Base-by-base conservation (phyloP, 2,113 vertebrate genomes). In the Nyctibius bracteatus region DNA sequence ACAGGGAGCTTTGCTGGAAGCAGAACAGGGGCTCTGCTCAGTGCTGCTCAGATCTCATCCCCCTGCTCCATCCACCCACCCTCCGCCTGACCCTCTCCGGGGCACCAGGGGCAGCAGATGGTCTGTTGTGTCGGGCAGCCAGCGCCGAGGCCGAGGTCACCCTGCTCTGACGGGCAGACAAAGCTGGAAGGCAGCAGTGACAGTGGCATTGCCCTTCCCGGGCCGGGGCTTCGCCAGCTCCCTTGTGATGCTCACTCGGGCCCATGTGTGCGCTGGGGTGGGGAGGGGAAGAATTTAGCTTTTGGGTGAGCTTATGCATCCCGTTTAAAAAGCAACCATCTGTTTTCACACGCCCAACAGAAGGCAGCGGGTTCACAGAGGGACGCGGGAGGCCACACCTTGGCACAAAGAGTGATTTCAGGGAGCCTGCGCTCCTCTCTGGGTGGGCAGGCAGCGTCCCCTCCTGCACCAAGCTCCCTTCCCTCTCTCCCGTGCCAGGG, bases 281-380 rank as follows among this genome's bases (percentile, higher is more conserved):
- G 49, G 72, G 67, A 82, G 74, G 81, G 77, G 61, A 83, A 24
- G 90, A 92, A 62, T 95, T 94, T 92, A 83, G 92, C 94, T 94
- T 94, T 93, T 78, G 59, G 75, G 83, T 8, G 86, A 93, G 94
- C 77, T 67, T 3, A 9, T 81, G 81, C 83, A 15, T 78, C 77
- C 80, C 86, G 0, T 63, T 92, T 25, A 43, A 73, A 75, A 88
- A 91, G 91, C 90, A 46, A 91, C 96, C 94, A 91, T 96, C 96
- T 94, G 94, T 24, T 96, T 79, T 19, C 95, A 54, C 88, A 71
- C 35, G 52, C 92, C 96, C 90, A 8, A 18, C 96, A 96, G 96
- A 84, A 93, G 92, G 96, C 92, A 20, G 92, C 27, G 21, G 94
- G 95, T 94, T 94, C 90, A 68, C 27, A 8, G 90, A 79, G 70